These are phyloP conservation scores for Leptopilina boulardi DNA, from an alignment of 1,140 invertebrate species.

Conservation along the genomic window DNA sequence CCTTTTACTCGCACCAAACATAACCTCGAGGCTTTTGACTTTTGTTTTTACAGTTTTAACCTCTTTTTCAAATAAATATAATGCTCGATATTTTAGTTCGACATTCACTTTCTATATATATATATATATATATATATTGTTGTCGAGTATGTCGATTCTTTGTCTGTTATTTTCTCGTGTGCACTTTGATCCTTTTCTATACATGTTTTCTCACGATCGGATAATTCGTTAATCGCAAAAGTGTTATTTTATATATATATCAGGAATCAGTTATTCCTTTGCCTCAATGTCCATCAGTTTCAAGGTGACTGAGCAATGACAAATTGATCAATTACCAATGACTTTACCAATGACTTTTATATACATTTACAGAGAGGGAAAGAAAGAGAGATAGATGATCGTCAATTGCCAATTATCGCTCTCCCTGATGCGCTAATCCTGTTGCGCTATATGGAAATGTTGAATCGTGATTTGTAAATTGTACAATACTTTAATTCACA, in stretches of 20 bases:
- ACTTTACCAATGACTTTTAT: slow-evolving; percentile 16
- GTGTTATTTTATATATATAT: not conserved
- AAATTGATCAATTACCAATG: slow-evolving; percentile 29
- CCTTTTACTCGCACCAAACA: not conserved
- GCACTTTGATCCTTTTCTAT: not conserved
- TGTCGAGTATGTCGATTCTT: no score
- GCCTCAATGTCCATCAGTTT: not conserved
- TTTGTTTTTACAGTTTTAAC: not conserved
- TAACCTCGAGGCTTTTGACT: not conserved
- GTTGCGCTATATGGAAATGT: not conserved
- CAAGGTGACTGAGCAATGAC: slow-evolving; percentile 15
- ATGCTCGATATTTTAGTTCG: not conserved
- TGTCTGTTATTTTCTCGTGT: not conserved
- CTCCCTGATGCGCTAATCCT: not conserved
- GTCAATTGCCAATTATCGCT: slow-evolving; percentile 16
- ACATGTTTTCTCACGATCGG: not conserved
- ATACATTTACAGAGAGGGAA: not conserved
- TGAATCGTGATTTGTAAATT: slow-evolving; percentile 12
- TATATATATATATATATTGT: no score
- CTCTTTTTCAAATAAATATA: not conserved
- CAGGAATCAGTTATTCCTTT: not conserved
- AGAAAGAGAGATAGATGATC: no score
- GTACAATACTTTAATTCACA: not conserved
- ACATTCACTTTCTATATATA: not conserved
- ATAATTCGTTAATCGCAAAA: not conserved